phyloP scores from a whole-genome alignment of 2,797 vertebrate genomes.

The Cyclopterus lumpus region DNA sequence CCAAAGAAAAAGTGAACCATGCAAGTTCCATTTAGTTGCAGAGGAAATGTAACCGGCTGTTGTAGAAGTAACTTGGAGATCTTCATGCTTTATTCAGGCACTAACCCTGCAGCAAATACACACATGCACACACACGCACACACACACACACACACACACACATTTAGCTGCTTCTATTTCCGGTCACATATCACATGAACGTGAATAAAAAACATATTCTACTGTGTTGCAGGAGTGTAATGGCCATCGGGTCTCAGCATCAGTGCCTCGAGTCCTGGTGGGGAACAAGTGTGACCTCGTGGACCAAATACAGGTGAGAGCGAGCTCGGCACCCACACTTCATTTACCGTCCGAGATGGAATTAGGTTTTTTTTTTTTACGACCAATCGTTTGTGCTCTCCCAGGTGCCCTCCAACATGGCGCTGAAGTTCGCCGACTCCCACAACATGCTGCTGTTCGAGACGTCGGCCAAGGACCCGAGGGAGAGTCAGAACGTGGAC shows the following conservation, averaged over 20 bases:
- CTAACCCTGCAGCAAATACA: no score
- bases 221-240: constrained; percentile 92
- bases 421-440: constrained; percentile 94
- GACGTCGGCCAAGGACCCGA: constrained; percentile 98
- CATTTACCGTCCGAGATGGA: not conserved
- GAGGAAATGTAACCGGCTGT: not conserved
- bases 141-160: no score
- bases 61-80: not conserved
- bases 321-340: not conserved
- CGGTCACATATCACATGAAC: not conserved
- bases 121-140: no score
- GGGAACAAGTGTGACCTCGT: constrained; percentile 98
- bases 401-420: constrained; percentile 94
- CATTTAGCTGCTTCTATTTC: not conserved
- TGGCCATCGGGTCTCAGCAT: constrained; percentile 90
- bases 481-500: constrained; percentile 95
- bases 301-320: constrained; percentile 86
- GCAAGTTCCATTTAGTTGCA: not conserved
- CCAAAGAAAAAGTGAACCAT: not conserved
- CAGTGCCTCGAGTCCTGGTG: constrained; percentile 92
- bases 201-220: constrained; percentile 27
- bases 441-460: constrained; percentile 99
- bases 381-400: not conserved
- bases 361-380: not conserved
- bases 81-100: not conserved